A percentile compares a stretch with the other conserved stretches of the same genome.
phyloP scores from a whole-genome alignment of 2,888 invertebrate genomes.

The Lepidocyrtinus sp. region DNA sequence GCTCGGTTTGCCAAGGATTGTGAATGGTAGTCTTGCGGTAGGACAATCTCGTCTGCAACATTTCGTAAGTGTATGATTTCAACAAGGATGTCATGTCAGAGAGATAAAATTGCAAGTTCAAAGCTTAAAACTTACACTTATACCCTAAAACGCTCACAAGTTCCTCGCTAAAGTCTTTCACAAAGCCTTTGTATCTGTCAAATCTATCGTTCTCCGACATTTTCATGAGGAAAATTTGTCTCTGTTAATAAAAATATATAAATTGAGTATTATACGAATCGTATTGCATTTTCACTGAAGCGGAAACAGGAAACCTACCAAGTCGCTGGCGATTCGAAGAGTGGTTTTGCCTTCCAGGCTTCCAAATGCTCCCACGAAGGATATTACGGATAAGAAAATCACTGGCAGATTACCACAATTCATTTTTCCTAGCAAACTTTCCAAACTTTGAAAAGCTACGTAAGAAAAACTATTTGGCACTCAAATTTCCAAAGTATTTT shows the following conservation, averaged over 20 bases:
- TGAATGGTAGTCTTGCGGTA: constrained; percentile 20
- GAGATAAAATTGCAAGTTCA: no score
- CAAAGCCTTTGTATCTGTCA: constrained; percentile 30
- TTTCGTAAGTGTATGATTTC: background rate
- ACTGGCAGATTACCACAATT: no score
- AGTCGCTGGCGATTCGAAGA: constrained; percentile 23
- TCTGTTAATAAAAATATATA: constrained; percentile 16
- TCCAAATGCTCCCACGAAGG: no score
- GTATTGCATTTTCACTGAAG: background rate
- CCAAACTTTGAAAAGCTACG: no score
- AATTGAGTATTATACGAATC: no score
- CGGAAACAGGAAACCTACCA: constrained; percentile 15
- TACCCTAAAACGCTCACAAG: constrained; percentile 30
- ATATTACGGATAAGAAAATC: no score
- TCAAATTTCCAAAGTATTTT: no score
- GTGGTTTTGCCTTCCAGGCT: constrained; percentile 25
- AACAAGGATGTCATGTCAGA: background rate
- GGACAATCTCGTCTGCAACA: constrained; percentile 23
- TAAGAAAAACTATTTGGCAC: no score
- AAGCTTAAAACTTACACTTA: constrained; percentile 22
- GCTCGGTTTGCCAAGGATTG: background rate
- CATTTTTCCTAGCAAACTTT: no score
- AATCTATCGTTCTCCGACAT: constrained; percentile 26
- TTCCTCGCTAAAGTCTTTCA: constrained; percentile 36
- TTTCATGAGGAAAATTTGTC: constrained; percentile 8